Evolutionary conservation across 2,888 invertebrate species (phyloP).

Genomic region (Polymixis flavicincta): DNA sequence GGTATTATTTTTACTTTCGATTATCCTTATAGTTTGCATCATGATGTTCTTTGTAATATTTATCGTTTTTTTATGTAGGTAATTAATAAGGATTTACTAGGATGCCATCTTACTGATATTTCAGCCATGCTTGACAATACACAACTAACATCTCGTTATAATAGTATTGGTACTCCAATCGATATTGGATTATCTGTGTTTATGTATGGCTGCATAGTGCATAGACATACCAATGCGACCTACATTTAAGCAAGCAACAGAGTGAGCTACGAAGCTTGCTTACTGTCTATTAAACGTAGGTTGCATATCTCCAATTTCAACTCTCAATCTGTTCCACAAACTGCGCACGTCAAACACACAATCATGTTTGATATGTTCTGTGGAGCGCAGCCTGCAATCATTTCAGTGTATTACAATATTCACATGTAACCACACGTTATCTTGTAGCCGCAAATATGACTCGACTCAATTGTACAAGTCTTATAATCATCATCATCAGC

Average conservation of each 20-base stretch:
- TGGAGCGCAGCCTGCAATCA: constrained; percentile 28
- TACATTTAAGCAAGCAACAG: constrained; percentile 3
- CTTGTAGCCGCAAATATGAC: constrained; percentile 14
- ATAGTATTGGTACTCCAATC: not conserved
- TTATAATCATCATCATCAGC: too few species aligned
- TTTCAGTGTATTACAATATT: constrained; percentile 22
- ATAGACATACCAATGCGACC: not conserved
- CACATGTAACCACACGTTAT: constrained; percentile 8
- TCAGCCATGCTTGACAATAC: not conserved
- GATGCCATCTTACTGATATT: not conserved
- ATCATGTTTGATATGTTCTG: constrained; percentile 25
- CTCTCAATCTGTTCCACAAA: constrained; percentile 36
- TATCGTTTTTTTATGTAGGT: not conserved
- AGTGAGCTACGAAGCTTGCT: not conserved
- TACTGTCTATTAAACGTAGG: not conserved
- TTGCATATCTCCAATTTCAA: constrained; percentile 37
- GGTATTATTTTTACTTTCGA: not conserved
- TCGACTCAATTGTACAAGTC: not conserved
- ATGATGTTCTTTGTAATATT: not conserved
- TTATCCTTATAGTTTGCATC: not conserved
- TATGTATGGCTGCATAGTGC: not conserved
- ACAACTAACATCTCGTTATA: not conserved
- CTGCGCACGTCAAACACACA: constrained; percentile 24
- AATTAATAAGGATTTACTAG: not conserved
- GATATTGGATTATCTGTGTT: not conserved